Conservation (phyloP, 2,888 invertebrate species). For the Drosophila neonasuta region DNA sequence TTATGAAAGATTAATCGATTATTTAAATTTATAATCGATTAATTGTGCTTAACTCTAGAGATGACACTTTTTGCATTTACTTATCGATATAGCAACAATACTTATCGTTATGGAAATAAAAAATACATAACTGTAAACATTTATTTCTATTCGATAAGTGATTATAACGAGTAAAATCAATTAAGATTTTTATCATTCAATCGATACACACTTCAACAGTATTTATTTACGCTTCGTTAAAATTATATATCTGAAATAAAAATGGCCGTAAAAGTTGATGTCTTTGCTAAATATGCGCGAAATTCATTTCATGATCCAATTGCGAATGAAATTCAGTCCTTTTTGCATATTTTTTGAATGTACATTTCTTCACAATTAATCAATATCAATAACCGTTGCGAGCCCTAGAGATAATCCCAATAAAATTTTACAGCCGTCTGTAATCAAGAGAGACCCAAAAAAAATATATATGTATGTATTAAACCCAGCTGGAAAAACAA, state of each 20-base stretch:
- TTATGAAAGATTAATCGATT: too few species aligned
- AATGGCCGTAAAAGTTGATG: background rate
- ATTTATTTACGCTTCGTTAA: too few species aligned
- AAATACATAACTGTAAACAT: background rate
- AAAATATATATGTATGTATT: background rate
- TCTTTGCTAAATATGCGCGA: background rate
- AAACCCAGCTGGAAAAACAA: slow-evolving; percentile 2
- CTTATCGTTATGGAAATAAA: background rate
- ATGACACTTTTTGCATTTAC: background rate
- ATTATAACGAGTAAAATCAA: too few species aligned
- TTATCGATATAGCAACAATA: background rate
- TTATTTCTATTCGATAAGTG: too few species aligned
- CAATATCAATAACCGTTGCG: slow-evolving; percentile 48
- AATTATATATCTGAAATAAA: background rate
- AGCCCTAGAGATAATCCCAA: slow-evolving; percentile 40
- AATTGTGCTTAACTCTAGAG: background rate
- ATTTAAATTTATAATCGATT: background rate
- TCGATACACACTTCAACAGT: too few species aligned
- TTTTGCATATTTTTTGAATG: slow-evolving; percentile 12
- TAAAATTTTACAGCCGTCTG: slow-evolving; percentile 51
- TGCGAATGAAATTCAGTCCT: background rate
- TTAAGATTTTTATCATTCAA: too few species aligned
- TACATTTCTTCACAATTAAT: slow-evolving; percentile 51
- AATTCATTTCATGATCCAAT: slow-evolving; percentile 1
- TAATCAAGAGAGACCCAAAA: slow-evolving; percentile 43